phyloP scores from a whole-genome alignment of 2,113 vertebrate genomes.

The Scolopax mira region DNA sequence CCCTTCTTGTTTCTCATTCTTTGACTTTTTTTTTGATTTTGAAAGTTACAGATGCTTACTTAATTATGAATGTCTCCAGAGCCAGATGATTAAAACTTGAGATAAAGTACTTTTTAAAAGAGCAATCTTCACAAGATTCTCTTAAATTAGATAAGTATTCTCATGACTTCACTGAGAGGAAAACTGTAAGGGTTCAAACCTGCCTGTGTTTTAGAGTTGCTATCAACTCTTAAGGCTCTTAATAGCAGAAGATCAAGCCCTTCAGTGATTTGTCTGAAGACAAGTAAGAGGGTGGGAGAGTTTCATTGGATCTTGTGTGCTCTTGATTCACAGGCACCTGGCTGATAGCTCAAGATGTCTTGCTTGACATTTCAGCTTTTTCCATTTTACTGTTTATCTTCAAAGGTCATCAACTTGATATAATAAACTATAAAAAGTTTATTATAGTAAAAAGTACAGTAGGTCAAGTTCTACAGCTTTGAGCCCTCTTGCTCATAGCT shows the following conservation, averaged over 20 bases:
- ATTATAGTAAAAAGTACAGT: background rate
- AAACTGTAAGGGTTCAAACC: background rate
- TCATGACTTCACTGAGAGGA: background rate
- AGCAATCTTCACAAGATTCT: conserved; percentile 48
- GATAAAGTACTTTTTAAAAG: conserved; percentile 23
- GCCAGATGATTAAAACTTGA: conserved; percentile 46
- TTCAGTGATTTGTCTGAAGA: conserved; percentile 35
- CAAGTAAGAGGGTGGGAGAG: background rate
- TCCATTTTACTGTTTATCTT: conserved; percentile 9
- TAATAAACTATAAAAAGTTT: background rate
- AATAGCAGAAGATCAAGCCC: conserved; percentile 14
- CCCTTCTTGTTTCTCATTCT: conserved; percentile 3
- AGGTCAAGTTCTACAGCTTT: background rate
- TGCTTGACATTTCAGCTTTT: conserved; percentile 57
- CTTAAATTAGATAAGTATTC: conserved; percentile 49
- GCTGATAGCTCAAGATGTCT: conserved; percentile 41
- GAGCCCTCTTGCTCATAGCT: background rate
- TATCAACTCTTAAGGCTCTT: conserved; percentile 10
- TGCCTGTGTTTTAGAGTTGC: conserved; percentile 16
- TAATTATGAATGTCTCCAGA: conserved; percentile 41
- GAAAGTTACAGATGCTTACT: conserved; percentile 11
- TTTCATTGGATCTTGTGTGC: conserved; percentile 23
- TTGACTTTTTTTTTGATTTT: background rate
- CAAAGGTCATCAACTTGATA: conserved; percentile 23
- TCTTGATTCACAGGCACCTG: conserved; percentile 29